Percentiles rank a stretch among this genome's conserved stretches.
These are phyloP conservation scores for Myotis vivesi DNA, from an alignment of 2,797 vertebrate species.

Conservation along the genomic window DNA sequence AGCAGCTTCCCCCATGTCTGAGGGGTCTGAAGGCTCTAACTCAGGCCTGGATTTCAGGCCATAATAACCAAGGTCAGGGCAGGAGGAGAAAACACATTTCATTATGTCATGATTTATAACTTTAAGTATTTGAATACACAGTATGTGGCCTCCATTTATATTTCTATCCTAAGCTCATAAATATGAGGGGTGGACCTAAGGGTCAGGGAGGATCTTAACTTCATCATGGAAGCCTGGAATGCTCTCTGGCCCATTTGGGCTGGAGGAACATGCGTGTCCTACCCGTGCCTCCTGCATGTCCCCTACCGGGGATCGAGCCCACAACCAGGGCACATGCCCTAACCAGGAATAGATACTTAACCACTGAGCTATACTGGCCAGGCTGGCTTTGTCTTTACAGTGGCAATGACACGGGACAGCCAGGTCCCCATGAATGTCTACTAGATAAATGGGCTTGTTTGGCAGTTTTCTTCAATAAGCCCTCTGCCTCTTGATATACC, in stretches of 20 bases:
- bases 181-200: not conserved
- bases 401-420: rapidly evolving
- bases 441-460: not conserved
- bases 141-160: not conserved
- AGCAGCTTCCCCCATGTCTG: not conserved
- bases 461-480: not conserved
- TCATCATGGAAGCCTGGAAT: not conserved
- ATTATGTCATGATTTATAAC: not conserved
- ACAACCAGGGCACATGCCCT: too few species aligned
- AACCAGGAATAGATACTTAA: too few species aligned
- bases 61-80: not conserved
- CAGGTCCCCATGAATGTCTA: not conserved
- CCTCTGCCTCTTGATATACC: not conserved
- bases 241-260: not conserved
- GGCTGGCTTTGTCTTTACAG: not conserved
- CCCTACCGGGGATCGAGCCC: too few species aligned
- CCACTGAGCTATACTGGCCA: not conserved
- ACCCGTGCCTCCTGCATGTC: too few species aligned
- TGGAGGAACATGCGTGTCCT: not conserved
- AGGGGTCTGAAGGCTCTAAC: not conserved
- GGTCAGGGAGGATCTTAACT: not conserved
- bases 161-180: not conserved
- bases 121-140: not conserved
- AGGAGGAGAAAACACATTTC: not conserved
- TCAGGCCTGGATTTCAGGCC: not conserved